Evolutionary conservation across 2,888 invertebrate species (phyloP), one percentile per base, ranked within the genome.

Genomic region (Macropis europaea): DNA sequence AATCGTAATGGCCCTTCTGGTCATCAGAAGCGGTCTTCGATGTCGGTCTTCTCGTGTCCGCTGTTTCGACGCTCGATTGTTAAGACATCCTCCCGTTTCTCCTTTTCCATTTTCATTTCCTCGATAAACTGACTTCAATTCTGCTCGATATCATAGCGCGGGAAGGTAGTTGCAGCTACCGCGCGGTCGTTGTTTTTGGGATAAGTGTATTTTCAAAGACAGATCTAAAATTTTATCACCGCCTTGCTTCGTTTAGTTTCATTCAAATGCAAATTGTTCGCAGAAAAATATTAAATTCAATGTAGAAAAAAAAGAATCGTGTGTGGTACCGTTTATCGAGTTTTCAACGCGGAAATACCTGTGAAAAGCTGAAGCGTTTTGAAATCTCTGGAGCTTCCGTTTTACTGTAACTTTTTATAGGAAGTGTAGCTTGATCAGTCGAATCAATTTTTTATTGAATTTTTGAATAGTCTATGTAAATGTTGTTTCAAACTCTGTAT

Each of bases 1-100:
- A 40, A 45, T 45, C 50, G 28, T 68, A 64, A 69, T 54, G 38
- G 30, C 36, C 60, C 15, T 40, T 13, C 11, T 13, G 62, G 57
- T 60, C 60, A 61, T 59, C 32, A 19, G 45, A 3, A 7, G 24
- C 47, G 43, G 57, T 64, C 69, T 50, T 54, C 61, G 30, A 40
- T 26, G 9, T 40, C 9, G 13, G 19, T 0, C 19, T 17, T 56
- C 6, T 53, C 47, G 9, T 38, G 11, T 7, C 9, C 22, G 17
- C 30, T 57, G 9, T 32, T 53, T 32, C 13, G 34, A 9, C n/a
- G 7, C 4, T 28, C 32, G 38, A 45, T 26, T 47, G 19, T 45
- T 47, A 36, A 48, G 48, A 30, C 34, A 19, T 15, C 32, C 36
- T 4, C 24, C 11, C 3, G 15, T 4, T 19, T 9, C 11, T 2